These are phyloP conservation scores for Melanostoma scalare DNA, from an alignment of 2,888 invertebrate genomes.

Conservation along the genomic window DNA sequence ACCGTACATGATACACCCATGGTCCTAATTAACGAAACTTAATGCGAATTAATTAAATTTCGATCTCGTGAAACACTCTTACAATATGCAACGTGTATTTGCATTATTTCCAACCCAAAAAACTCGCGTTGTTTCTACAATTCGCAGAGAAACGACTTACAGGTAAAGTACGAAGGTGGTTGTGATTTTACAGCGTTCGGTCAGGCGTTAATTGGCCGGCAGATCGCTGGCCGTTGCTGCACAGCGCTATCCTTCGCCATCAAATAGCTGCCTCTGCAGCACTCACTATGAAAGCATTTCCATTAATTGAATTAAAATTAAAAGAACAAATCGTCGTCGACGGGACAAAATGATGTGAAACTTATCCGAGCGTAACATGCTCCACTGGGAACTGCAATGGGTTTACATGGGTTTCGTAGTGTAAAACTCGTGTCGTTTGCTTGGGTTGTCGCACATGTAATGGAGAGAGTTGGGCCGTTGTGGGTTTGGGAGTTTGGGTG, in stretches of 20 bases:
- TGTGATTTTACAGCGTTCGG: constrained; percentile 46
- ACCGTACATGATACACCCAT: constrained; percentile 36
- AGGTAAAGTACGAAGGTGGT: constrained; percentile 7
- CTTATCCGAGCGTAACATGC: constrained; percentile 44
- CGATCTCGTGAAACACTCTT: constrained; percentile 48
- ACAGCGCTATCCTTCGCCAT: constrained; percentile 10
- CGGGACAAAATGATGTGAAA: constrained; percentile 52
- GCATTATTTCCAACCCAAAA: constrained; percentile 61
- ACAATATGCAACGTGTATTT: constrained; percentile 47
- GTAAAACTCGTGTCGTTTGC: constrained; percentile 59
- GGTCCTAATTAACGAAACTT: constrained; percentile 70
- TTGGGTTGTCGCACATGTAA: background rate
- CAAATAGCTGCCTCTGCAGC: constrained; percentile 5
- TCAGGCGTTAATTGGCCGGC: constrained; percentile 47
- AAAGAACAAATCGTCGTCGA: constrained; percentile 62
- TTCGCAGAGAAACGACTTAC: constrained; percentile 1
- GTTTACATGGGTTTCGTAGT: constrained; percentile 49
- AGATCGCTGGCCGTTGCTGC: constrained; percentile 7
- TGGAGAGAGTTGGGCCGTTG: constrained; percentile 11
- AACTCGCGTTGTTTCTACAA: constrained; percentile 1
- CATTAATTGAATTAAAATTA: constrained; percentile 71
- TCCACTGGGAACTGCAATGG: constrained; percentile 32
- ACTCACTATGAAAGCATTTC: constrained; percentile 44
- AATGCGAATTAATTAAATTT: constrained; percentile 70
- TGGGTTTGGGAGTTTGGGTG: background rate